Conservation (phyloP, 1,140 invertebrate genomes). For the Diprion similis region DNA sequence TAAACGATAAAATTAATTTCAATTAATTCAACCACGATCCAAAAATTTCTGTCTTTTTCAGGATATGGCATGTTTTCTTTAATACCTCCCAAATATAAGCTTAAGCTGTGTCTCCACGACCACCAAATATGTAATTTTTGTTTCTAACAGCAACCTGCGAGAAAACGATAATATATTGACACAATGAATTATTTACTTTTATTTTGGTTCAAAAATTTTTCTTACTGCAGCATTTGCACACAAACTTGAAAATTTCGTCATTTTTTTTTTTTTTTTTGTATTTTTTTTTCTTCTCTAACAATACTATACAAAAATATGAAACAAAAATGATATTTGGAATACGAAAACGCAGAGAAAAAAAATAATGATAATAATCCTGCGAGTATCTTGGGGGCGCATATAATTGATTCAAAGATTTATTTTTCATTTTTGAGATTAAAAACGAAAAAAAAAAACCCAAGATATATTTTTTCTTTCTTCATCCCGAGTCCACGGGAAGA, state of each 20-base stretch:
- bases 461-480: background rate
- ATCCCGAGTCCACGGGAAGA: constrained; percentile 4
- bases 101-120: constrained; percentile 9
- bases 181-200: constrained; percentile 9
- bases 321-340: background rate
- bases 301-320: background rate
- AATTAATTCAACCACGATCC: constrained; percentile 24
- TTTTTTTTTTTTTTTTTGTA: too few species aligned
- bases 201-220: constrained; percentile 11
- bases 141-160: background rate
- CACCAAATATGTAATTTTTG: constrained; percentile 13
- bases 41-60: constrained; percentile 60
- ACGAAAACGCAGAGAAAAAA: background rate
- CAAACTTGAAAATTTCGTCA: too few species aligned
- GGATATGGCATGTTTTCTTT: constrained; percentile 54
- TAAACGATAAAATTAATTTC: constrained; percentile 22
- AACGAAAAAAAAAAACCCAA: background rate
- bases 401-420: background rate
- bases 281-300: too few species aligned
- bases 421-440: background rate
- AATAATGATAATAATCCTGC: background rate
- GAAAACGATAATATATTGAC: constrained; percentile 13
- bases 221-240: background rate
- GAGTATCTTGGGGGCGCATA: background rate
- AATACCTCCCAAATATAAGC: constrained; percentile 22